Evolutionary conservation across 2,888 invertebrate species (phyloP).

Genomic region (Cheilosia scutellata): DNA sequence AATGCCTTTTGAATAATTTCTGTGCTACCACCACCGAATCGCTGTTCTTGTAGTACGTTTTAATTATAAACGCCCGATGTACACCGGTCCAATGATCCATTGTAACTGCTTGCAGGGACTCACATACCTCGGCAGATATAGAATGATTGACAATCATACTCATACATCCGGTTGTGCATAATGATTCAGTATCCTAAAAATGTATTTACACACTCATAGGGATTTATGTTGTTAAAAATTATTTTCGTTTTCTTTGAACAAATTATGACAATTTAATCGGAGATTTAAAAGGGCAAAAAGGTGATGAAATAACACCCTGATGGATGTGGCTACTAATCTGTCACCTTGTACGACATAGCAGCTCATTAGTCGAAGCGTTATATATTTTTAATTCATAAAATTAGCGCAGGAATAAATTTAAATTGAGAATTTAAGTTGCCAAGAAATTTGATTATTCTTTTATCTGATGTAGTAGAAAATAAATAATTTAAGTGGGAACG

Average conservation of each 20-base stretch:
- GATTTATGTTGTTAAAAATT: not conserved
- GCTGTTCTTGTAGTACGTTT: slow-evolving; percentile 80
- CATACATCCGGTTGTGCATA: slow-evolving; percentile 15
- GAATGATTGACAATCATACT: slow-evolving; percentile 43
- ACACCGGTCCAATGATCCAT: slow-evolving; percentile 82
- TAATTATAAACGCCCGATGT: slow-evolving; percentile 80
- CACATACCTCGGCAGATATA: slow-evolving; percentile 22
- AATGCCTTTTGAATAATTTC: slow-evolving; percentile 80
- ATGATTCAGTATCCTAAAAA: slow-evolving; percentile 35
- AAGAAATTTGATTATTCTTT: slow-evolving; percentile 39
- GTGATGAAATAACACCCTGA: slow-evolving; percentile 58
- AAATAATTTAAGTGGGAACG: not conserved
- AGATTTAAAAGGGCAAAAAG: slow-evolving; percentile 56
- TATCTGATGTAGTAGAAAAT: not conserved
- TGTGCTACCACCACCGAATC: slow-evolving; percentile 80
- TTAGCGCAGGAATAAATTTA: slow-evolving; percentile 29
- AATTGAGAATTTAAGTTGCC: slow-evolving; percentile 60
- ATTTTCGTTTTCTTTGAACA: not conserved
- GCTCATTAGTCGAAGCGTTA: slow-evolving; percentile 53
- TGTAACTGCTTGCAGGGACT: slow-evolving; percentile 50
- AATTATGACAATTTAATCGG: slow-evolving; percentile 41
- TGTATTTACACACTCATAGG: not conserved
- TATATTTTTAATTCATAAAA: slow-evolving; percentile 55
- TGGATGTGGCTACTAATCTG: slow-evolving; percentile 60
- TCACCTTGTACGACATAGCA: slow-evolving; percentile 54